Base-by-base conservation (phyloP, 1,140 invertebrate species). In the Maniola jurtina region DNA sequence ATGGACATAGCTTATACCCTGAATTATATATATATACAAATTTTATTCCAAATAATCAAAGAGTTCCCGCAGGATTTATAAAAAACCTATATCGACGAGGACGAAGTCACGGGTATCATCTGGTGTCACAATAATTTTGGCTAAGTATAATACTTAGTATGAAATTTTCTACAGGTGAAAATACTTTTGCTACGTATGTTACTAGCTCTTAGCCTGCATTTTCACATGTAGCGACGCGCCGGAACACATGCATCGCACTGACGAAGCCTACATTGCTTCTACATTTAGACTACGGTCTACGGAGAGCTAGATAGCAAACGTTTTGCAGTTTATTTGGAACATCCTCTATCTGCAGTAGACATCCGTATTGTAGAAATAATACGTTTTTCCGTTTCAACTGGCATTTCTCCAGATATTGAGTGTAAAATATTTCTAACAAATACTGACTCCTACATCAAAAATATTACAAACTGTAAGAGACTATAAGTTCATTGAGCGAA, bases 211-310 rank as follows among this genome's bases (percentile, higher is more conserved):
- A n/a, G 64, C 58, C 59, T 55, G 59, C 45, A 56, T 52, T 61
- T 68, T 65, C 70, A 68, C 58, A 61, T 71, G 70, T 65, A 64
- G 60, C 61, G 61, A 55, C 40, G 50, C 40, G 52, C 55, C 66
- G 66, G 57, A 71, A 64, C 66, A 68, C 70, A 64, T 71, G 66
- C 58, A 68, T 68, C 66, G 68, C 68, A 68, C 66, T 58, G 57
- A 68, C 36, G 52, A 52, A 61, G 48, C 60, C 50, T 61, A 58
- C 52, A 64, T 63, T 45, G 69, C 61, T 35, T 62, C 57, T 65
- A 57, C 69, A 66, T 71, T 66, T 60, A 66, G 56, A 54, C 61
- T 66, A 70, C 65, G 65, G 56, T 45, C 61, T 66, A 66, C 62
- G 65, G 50, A 61, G 16, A 25, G 10, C 47, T 47, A 66, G 64